phyloP scores from a whole-genome alignment of 2,113 vertebrate genomes.

The Eubucco bourcierii region DNA sequence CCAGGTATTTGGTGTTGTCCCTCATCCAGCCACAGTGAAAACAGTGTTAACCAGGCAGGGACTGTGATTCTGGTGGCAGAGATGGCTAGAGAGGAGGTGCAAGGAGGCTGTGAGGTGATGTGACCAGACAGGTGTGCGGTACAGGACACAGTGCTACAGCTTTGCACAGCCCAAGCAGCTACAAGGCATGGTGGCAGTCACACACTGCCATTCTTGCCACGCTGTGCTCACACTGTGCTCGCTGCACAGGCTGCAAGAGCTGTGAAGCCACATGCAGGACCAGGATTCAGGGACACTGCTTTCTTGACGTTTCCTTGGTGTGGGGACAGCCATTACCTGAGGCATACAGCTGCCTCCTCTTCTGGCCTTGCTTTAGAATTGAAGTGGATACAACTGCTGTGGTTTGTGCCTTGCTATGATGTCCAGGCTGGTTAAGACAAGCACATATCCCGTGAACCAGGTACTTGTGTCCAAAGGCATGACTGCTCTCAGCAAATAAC shows the following conservation, averaged over 20 bases:
- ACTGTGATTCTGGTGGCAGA: neutral
- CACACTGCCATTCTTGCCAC: neutral
- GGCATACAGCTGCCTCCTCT: neutral
- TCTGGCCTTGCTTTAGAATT: neutral
- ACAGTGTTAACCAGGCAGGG: neutral
- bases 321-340: fast-evolving
- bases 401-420: neutral
- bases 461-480: neutral
- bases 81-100: neutral
- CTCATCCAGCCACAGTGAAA: neutral
- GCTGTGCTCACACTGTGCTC: too few species aligned
- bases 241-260: neutral
- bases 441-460: neutral
- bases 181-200: neutral
- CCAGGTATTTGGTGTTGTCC: neutral
- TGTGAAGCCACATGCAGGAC: neutral
- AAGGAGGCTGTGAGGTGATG: neutral
- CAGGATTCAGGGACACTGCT: neutral
- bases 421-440: neutral
- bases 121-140: neutral
- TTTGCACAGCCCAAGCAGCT: neutral
- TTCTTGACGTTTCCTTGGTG: neutral
- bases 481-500: neutral
- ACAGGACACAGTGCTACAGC: neutral
- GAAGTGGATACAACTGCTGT: neutral